Evolutionary conservation across 2,797 vertebrate genomes (phyloP), one percentile per base, ranked within the genome.

Genomic region (Rhinella marina): DNA sequence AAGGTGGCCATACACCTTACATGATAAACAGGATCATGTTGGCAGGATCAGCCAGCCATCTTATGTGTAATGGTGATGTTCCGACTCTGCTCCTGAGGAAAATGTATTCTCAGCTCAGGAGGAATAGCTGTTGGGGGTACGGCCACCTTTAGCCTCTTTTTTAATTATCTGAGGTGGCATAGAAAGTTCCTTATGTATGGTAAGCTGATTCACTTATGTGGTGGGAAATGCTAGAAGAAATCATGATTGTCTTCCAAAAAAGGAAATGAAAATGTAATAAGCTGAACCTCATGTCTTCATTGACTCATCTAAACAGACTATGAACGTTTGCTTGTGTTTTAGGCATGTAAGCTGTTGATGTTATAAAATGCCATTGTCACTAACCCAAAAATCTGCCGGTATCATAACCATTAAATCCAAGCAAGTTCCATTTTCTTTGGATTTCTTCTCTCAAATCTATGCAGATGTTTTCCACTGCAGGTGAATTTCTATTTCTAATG

Each of bases 301-400:
- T 77, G 73, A 77, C 48, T 77, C 50, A 77, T 77, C 75, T 77
- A 2, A 54, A 16, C 75, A 25, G 73, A 54, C 73, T n/a, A 52
- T 76, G 48, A 76, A 23, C 50, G n/a, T 76, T 23, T 48, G 8
- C 32, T 54, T 52, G 73, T n/a, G 21, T 50, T 77, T 77, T 23
- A 77, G n/a, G 23, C 75, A 54, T 11, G 23, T 25, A 52, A n/a
- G 5, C 50, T 77, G 48, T 48, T 77, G n/a, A 9, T 23, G 25
- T 23, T n/a, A 12, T 41, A 54, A 7, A n/a, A 3, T 2, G 14
- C 14, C 48, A 77, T 77, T 77, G 12, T 54, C 75, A 54, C 21
- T 12, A 52, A 23, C 17, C 41, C 32, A 72, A 13, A 11, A 75
- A n/a, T 52, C 72, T 75, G 48, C 48, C 32, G 21, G 32, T 19